Evolutionary conservation across 2,888 invertebrate species (phyloP).

Genomic region (Heteromurus nitidus): DNA sequence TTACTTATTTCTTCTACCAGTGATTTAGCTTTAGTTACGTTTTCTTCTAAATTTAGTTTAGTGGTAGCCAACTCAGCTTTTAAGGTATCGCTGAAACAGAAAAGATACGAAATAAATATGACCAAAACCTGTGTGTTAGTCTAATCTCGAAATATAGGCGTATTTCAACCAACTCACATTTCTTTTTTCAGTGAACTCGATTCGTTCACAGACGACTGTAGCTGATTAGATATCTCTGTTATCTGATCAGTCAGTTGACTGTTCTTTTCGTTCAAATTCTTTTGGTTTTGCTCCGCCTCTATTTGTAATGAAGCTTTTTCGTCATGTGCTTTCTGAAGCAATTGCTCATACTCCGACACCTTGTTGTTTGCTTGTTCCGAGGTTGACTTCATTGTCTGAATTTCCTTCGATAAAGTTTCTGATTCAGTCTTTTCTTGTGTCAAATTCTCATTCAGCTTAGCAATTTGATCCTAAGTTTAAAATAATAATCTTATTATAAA

Average conservation of each 20-base stretch:
- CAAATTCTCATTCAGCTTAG: background rate
- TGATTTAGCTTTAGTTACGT: conserved; percentile 69
- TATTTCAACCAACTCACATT: conserved; percentile 6
- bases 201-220: conserved; percentile 5
- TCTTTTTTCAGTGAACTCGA: conserved; percentile 25
- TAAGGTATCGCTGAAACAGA: conserved; percentile 73
- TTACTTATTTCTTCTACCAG: conserved; percentile 43
- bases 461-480: background rate
- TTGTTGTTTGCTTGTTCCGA: background rate
- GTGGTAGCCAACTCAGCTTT: conserved; percentile 75
- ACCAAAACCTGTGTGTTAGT: background rate
- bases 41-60: conserved; percentile 75
- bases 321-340: conserved; percentile 76
- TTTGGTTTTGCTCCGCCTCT: conserved; percentile 73
- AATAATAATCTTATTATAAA: background rate
- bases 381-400: conserved; percentile 22
- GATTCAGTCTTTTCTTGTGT: background rate
- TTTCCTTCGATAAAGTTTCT: background rate
- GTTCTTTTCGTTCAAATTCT: conserved; percentile 72
- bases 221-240: conserved; percentile 69
- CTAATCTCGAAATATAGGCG: background rate
- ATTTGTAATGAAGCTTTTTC: conserved; percentile 74
- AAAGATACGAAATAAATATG: background rate
- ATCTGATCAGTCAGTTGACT: conserved; percentile 13
- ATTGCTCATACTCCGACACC: conserved; percentile 25